phyloP scores from a whole-genome alignment of 1,140 invertebrate genomes.

The Palaemon carinicauda region DNA sequence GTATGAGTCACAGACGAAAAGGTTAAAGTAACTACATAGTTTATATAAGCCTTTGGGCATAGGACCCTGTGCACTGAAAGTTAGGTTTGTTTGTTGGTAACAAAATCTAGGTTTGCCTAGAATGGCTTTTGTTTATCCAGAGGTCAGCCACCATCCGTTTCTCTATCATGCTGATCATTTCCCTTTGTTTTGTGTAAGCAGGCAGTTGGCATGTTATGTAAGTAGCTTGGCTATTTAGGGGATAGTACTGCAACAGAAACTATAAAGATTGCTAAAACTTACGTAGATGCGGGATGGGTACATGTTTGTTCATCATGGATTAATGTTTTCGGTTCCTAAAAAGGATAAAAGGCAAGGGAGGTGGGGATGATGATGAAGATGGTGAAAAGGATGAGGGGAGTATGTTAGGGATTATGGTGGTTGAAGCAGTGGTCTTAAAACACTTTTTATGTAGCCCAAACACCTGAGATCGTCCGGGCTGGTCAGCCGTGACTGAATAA shows the following conservation, averaged over 20 bases:
- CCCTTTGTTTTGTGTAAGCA: too few species aligned
- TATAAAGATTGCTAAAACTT: too few species aligned
- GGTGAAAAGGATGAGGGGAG: neutral
- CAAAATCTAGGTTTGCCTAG: too few species aligned
- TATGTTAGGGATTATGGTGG: neutral
- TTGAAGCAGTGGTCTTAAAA: slow-evolving; percentile 16
- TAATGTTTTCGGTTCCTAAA: neutral
- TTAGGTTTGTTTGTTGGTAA: too few species aligned
- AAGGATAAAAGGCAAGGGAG: neutral
- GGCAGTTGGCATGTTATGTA: too few species aligned
- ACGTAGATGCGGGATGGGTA: neutral
- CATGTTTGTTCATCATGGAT: neutral
- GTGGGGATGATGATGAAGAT: neutral
- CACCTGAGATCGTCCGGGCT: slow-evolving; percentile 22
- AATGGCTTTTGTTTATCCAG: too few species aligned
- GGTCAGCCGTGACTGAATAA: slow-evolving; percentile 16
- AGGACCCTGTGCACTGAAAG: too few species aligned
- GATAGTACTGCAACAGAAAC: too few species aligned
- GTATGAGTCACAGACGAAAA: slow-evolving; percentile 19
- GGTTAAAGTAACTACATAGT: neutral
- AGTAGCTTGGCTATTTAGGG: too few species aligned
- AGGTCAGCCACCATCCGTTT: too few species aligned
- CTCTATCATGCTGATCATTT: too few species aligned
- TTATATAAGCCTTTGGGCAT: too few species aligned
- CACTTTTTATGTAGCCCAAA: slow-evolving; percentile 24